A percentile compares a stretch with the other conserved stretches of the same genome.
Evolutionary conservation across 2,888 invertebrate genomes (phyloP).

Genomic region (Dyspetes luteomarginatus): DNA sequence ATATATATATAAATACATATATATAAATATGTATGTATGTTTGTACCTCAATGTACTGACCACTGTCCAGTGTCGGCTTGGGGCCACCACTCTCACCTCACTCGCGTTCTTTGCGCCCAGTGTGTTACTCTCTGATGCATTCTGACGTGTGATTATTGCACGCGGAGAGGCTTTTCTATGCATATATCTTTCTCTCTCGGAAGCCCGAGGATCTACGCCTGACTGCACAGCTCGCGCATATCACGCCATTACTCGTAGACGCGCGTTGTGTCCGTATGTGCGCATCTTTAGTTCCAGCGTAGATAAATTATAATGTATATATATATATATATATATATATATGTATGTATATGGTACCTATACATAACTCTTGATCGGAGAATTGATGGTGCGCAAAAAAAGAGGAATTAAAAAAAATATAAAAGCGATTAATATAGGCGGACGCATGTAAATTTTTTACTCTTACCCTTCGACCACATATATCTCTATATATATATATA

Average conservation of each 20-base stretch:
- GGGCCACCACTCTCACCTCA: conserved; percentile 12
- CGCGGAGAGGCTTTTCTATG: conserved; percentile 76
- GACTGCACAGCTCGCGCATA: conserved; percentile 80
- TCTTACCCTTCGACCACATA: neutral
- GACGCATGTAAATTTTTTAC: neutral
- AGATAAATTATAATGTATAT: too few species aligned
- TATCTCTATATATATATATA: neutral
- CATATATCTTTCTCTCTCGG: conserved; percentile 75
- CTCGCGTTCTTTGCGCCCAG: neutral
- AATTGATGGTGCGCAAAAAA: conserved; percentile 53
- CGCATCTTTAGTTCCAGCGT: neutral
- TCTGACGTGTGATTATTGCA: conserved; percentile 82
- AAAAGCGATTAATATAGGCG: conserved; percentile 45
- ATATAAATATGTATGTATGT: conserved; percentile 1
- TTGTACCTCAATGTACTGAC: too few species aligned
- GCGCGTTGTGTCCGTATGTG: conserved; percentile 35
- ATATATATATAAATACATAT: neutral
- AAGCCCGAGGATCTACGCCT: conserved; percentile 80
- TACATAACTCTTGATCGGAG: conserved; percentile 6
- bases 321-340: neutral
- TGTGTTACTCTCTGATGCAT: conserved; percentile 74
- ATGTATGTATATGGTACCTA: neutral
- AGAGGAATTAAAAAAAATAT: conserved; percentile 25
- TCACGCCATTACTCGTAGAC: conserved; percentile 77
- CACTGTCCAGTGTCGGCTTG: conserved; percentile 30